Evolutionary conservation across 2,113 vertebrate species (phyloP).

Genomic region (Mandrillus leucophaeus): DNA sequence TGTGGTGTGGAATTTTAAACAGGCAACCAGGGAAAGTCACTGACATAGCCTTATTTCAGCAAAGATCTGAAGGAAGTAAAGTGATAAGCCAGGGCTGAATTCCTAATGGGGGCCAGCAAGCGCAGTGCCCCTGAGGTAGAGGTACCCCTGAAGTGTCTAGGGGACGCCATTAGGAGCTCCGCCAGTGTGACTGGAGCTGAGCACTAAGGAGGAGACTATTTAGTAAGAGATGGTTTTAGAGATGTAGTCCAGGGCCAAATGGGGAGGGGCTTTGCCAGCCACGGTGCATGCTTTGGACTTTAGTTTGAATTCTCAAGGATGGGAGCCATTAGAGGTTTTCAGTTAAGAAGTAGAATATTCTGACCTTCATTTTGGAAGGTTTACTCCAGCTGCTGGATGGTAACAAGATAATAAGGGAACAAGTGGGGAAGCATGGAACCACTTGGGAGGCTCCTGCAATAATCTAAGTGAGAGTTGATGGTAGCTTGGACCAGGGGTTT

Average conservation of each 20-base stretch:
- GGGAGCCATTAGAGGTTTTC: not conserved
- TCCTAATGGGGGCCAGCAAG: too few species aligned
- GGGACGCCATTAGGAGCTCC: not conserved
- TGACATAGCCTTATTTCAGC: not conserved
- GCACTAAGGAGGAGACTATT: not conserved
- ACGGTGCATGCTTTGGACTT: not conserved
- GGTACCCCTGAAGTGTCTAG: not conserved
- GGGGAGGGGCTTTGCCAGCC: not conserved
- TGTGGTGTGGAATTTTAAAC: not conserved
- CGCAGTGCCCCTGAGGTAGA: not conserved
- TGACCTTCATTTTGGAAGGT: not conserved
- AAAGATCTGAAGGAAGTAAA: not conserved
- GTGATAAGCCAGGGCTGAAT: not conserved
- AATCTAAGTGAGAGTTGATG: not conserved
- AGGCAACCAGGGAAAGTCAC: not conserved
- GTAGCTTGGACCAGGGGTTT: not conserved
- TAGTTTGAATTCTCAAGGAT: not conserved
- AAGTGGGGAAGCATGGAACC: not conserved
- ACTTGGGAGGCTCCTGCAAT: not conserved
- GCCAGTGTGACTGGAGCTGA: not conserved
- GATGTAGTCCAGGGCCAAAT: too few species aligned
- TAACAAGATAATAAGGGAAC: not conserved
- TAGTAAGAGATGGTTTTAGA: not conserved
- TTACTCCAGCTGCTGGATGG: not conserved
- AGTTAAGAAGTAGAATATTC: not conserved